Percentiles rank a stretch among this genome's conserved stretches.
Evolutionary conservation across 1,140 invertebrate species (phyloP).

Genomic region (Apis laboriosa): DNA sequence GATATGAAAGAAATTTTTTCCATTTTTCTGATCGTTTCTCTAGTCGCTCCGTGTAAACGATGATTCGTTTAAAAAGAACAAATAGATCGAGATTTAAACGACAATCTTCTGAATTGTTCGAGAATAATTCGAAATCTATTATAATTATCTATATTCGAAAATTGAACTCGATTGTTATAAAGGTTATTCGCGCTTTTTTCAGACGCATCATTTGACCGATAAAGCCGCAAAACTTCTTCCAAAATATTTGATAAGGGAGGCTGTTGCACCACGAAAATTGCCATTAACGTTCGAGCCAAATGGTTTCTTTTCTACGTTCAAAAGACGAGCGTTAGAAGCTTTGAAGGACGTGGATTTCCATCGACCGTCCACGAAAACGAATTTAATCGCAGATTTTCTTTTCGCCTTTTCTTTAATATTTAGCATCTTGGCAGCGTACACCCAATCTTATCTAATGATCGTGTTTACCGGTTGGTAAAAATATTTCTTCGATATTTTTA

Average conservation of each 20-base stretch:
- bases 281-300: constrained; percentile 86
- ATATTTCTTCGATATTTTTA: neutral
- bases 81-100: no score
- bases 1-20: no score
- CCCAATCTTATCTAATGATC: constrained; percentile 57
- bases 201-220: constrained; percentile 83
- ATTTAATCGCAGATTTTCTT: constrained; percentile 82
- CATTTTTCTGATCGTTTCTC: no score
- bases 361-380: constrained; percentile 74
- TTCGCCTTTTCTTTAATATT: constrained; percentile 79
- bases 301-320: constrained; percentile 86
- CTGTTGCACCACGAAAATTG: constrained; percentile 82
- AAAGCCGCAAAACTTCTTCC: constrained; percentile 81
- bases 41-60: no score
- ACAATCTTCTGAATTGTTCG: no score
- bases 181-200: constrained; percentile 6
- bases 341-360: constrained; percentile 80
- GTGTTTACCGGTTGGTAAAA: constrained; percentile 34
- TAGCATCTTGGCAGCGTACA: constrained; percentile 80
- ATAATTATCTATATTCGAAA: no score
- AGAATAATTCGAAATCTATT: no score
- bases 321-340: constrained; percentile 81
- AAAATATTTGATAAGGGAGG: constrained; percentile 84
- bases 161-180: no score
- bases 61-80: no score